Evolutionary conservation across 2,888 invertebrate genomes (phyloP).

Genomic region (Cinara cedri): DNA sequence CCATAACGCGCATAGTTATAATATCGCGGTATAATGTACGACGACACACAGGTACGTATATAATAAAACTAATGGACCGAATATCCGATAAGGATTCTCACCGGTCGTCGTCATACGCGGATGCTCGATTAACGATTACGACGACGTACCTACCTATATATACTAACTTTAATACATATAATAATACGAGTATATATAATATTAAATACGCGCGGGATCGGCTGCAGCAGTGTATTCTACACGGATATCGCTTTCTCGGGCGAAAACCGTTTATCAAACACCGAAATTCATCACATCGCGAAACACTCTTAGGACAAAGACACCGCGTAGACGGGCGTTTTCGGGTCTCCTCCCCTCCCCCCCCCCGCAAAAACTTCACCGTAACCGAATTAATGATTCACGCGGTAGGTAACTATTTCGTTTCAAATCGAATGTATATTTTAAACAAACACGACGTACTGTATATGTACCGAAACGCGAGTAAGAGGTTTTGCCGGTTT

Average conservation of each 20-base stretch:
- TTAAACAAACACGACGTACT: background rate
- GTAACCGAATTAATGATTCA: background rate
- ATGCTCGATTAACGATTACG: slow-evolving; percentile 44
- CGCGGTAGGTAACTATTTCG: background rate
- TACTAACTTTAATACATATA: no score
- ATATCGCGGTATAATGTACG: slow-evolving; percentile 7
- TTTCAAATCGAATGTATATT: background rate
- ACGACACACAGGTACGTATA: no score
- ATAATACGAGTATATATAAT: background rate
- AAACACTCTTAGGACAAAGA: slow-evolving; percentile 15
- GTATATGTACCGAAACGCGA: background rate
- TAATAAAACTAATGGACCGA: slow-evolving; percentile 56
- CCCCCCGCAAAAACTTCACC: background rate
- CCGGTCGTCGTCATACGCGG: slow-evolving; percentile 38
- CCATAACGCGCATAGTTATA: background rate
- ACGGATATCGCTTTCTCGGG: background rate
- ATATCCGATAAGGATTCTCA: slow-evolving; percentile 54
- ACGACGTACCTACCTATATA: background rate
- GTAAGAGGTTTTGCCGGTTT: no score
- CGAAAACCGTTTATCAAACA: slow-evolving; percentile 25
- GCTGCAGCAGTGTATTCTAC: background rate
- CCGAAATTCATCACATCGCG: slow-evolving; percentile 9
- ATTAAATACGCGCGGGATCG: background rate
- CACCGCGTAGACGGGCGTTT: background rate
- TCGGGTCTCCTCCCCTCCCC: no score